Evolutionary conservation across 2,888 invertebrate genomes (phyloP).

Genomic region (Macrosoma leucophasiata): DNA sequence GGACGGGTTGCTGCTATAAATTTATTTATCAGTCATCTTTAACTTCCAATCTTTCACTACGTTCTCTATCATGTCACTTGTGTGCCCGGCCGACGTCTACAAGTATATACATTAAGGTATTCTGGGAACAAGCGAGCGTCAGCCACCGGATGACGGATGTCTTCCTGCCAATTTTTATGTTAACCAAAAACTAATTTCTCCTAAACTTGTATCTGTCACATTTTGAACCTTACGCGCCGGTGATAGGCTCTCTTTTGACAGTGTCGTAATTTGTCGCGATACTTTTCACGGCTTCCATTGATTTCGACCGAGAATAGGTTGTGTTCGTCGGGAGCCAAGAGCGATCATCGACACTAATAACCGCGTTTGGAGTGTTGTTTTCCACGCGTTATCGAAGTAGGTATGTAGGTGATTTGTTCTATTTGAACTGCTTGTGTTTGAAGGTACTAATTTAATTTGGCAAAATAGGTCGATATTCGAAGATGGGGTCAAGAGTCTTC

Average conservation of each 20-base stretch:
- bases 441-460: too few relatives aligned
- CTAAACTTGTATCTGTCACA: slow-evolving; percentile 5
- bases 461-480: too few relatives aligned
- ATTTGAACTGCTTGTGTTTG: too few relatives aligned
- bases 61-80: too few relatives aligned
- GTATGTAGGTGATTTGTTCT: too few relatives aligned
- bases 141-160: slow-evolving; percentile 55
- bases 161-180: slow-evolving; percentile 50
- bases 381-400: too few relatives aligned
- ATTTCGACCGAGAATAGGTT: slow-evolving; percentile 46
- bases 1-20: too few relatives aligned
- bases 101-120: slow-evolving; percentile 41
- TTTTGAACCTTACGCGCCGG: slow-evolving; percentile 18
- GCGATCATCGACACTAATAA: slow-evolving; percentile 42
- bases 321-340: slow-evolving; percentile 43
- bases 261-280: slow-evolving; percentile 7
- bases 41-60: too few relatives aligned
- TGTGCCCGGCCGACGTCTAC: too few relatives aligned
- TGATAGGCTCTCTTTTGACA: slow-evolving; percentile 25
- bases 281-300: slow-evolving; percentile 41
- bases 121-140: slow-evolving; percentile 51
- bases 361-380: too few relatives aligned
- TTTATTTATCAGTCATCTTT: too few relatives aligned
- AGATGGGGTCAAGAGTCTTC: too few relatives aligned
- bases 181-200: slow-evolving; percentile 17